Conservation (phyloP, 2,113 vertebrate genomes). For the Gymnorhina tibicen region DNA sequence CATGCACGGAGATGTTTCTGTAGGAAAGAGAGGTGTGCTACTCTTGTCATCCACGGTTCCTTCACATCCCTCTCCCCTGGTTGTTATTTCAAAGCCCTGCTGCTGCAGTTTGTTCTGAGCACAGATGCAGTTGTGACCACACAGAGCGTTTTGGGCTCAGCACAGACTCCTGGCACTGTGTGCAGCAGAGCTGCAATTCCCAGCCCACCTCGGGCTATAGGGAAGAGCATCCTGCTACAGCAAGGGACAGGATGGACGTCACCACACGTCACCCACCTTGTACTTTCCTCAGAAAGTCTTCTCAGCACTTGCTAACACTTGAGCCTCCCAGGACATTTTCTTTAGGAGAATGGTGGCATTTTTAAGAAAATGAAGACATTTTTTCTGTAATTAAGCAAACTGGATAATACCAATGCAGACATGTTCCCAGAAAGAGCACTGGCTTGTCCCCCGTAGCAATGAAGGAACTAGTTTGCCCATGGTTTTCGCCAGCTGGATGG, state of each 20-base stretch:
- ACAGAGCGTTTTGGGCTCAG: not conserved
- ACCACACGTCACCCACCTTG: not conserved
- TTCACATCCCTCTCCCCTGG: not conserved
- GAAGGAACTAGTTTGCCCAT: not conserved
- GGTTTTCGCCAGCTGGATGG: slow-evolving; percentile 14
- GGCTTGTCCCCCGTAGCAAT: not conserved
- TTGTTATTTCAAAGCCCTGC: not conserved
- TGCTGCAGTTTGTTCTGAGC: not conserved
- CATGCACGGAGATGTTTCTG: not conserved
- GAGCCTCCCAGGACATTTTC: not conserved
- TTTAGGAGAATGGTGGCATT: not conserved
- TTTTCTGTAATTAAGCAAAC: not conserved
- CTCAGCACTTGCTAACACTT: not conserved
- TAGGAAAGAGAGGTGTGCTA: not conserved
- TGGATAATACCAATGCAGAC: not conserved
- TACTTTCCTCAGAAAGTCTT: not conserved
- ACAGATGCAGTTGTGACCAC: not conserved
- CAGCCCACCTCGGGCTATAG: not conserved
- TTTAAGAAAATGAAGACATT: not conserved
- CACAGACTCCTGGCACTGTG: not conserved
- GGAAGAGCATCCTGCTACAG: not conserved
- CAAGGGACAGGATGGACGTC: not conserved
- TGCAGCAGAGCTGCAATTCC: not conserved
- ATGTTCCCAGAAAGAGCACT: not conserved
- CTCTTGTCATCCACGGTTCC: not conserved